A percentile compares a stretch with the other conserved stretches of the same genome.
Conservation (phyloP, 1,140 invertebrate genomes). For the Penaeus japonicus region DNA sequence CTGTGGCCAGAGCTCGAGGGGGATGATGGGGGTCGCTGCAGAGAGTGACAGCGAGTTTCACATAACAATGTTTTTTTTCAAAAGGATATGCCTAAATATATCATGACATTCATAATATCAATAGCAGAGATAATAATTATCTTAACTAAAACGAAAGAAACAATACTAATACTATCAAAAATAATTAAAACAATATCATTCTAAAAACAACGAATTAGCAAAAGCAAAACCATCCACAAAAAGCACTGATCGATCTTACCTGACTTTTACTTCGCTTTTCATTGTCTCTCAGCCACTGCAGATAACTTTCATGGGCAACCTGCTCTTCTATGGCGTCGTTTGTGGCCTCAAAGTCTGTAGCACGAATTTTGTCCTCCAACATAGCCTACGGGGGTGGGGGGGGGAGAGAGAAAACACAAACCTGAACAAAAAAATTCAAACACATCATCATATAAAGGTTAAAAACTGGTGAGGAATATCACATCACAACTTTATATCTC, state of each 20-base stretch:
- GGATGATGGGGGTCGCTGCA: conserved; percentile 33
- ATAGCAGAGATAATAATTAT: no score
- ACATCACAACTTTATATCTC: no score
- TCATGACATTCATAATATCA: not conserved
- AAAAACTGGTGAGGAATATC: no score
- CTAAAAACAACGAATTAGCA: no score
- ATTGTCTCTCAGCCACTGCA: conserved; percentile 83
- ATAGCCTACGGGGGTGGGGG: conserved; percentile 73
- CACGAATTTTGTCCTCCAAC: conserved; percentile 90
- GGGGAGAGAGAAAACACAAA: not conserved
- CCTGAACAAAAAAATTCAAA: no score
- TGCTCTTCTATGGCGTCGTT: conserved; percentile 92
- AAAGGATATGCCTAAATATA: no score
- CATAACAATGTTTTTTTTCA: no score
- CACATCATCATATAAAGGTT: no score
- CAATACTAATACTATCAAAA: no score
- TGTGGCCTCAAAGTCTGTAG: conserved; percentile 93
- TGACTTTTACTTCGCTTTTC: conserved; percentile 69
- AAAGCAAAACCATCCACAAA: no score
- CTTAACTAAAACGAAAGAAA: no score
- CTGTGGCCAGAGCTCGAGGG: conserved; percentile 31
- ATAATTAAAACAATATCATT: no score
- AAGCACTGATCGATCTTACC: conserved; percentile 36
- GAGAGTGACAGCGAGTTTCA: not conserved
- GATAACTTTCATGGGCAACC: conserved; percentile 86